These are phyloP conservation scores for Pagrus major DNA, from an alignment of 2,113 vertebrate genomes.

Conservation along the genomic window DNA sequence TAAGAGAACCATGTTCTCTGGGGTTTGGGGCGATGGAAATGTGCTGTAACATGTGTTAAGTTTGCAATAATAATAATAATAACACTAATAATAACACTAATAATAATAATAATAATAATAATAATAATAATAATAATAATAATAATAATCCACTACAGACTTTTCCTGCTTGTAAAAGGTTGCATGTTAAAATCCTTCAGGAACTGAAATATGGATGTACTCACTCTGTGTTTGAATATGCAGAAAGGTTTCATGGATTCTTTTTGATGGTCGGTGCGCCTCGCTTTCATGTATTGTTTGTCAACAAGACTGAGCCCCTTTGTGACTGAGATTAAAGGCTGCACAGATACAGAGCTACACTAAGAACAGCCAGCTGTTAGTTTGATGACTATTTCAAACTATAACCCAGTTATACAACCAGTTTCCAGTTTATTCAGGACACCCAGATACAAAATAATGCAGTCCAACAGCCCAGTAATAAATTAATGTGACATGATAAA, in stretches of 20 bases:
- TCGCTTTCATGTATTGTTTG: conserved; percentile 27
- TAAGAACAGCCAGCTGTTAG: not conserved
- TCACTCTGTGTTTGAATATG: not conserved
- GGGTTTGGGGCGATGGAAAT: not conserved
- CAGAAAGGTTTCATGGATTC: not conserved
- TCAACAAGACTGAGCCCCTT: not conserved
- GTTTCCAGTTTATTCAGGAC: not conserved
- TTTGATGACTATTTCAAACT: not conserved
- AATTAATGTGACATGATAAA: not conserved
- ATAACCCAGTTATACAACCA: not conserved
- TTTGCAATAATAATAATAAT: too few species aligned
- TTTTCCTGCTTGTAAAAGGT: not conserved
- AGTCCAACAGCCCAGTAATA: not conserved
- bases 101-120: too few species aligned
- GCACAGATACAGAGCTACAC: not conserved
- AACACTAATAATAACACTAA: too few species aligned
- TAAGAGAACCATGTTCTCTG: not conserved
- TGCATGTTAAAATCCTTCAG: not conserved
- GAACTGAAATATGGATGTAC: not conserved
- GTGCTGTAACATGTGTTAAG: too few species aligned
- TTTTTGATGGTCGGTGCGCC: not conserved
- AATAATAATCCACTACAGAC: not conserved
- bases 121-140: too few species aligned
- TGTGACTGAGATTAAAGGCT: conserved; percentile 40
- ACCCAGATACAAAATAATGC: not conserved